These are phyloP conservation scores for Cataglyphis rosenhaueri DNA, from an alignment of 2,888 invertebrate species.

Conservation along the genomic window DNA sequence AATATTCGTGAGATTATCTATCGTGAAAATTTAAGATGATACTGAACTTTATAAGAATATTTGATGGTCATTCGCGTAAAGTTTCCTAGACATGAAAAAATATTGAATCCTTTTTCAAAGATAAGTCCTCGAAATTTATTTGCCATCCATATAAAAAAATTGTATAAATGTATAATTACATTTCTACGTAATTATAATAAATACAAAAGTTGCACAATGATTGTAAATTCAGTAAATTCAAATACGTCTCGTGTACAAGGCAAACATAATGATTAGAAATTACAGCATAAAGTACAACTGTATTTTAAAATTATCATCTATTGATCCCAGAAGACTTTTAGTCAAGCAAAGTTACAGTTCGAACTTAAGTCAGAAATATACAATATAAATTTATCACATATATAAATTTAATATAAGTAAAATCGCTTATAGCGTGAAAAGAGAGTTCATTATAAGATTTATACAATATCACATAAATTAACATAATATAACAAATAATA, in stretches of 20 bases:
- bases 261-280: conserved; percentile 34
- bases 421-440: neutral
- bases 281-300: conserved; percentile 7
- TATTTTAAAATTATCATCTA: conserved; percentile 11
- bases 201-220: conserved; percentile 3
- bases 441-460: neutral
- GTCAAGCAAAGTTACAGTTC: conserved; percentile 28
- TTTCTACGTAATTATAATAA: conserved; percentile 18
- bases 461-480: neutral
- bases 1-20: neutral
- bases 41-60: neutral
- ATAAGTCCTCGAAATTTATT: neutral
- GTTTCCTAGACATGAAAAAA: neutral
- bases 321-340: neutral
- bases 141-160: neutral
- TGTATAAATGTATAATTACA: neutral
- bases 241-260: neutral
- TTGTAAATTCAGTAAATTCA: conserved; percentile 23
- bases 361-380: conserved; percentile 11
- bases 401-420: conserved; percentile 20
- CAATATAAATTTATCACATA: neutral
- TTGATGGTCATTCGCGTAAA: neutral
- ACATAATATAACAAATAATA: neutral
- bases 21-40: neutral
- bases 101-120: neutral